Conservation (phyloP, 2,113 vertebrate species). For the Lichenostomus cassidix region DNA sequence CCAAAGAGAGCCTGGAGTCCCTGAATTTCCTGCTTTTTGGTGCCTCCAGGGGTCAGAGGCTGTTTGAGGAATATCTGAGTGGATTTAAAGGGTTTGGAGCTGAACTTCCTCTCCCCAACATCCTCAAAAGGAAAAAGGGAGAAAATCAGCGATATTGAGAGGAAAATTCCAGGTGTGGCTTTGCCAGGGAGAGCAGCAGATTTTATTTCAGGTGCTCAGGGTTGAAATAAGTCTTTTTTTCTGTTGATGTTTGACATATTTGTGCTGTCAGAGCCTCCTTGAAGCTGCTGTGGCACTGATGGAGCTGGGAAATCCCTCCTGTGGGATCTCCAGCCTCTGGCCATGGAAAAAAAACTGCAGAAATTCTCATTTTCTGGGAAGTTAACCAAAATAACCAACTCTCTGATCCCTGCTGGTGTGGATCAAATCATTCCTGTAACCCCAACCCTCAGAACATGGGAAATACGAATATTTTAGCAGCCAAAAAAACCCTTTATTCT, state of each 20-base stretch:
- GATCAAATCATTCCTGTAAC: background rate
- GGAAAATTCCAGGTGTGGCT: background rate
- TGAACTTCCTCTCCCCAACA: background rate
- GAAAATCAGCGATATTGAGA: rapidly evolving
- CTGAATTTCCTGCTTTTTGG: background rate
- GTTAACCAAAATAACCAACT: no score
- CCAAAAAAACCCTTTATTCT: background rate
- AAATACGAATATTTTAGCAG: background rate
- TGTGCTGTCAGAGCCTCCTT: background rate
- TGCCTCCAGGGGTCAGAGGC: background rate
- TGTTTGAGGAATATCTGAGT: background rate
- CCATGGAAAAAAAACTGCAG: background rate
- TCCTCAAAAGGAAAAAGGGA: background rate
- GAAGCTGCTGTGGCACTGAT: no score
- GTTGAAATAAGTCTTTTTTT: background rate
- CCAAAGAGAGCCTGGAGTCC: background rate
- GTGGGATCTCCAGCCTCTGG: background rate
- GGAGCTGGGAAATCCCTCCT: background rate
- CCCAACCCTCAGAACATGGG: background rate
- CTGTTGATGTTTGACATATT: background rate
- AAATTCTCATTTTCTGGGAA: background rate
- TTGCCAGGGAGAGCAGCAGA: background rate
- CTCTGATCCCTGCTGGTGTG: no score
- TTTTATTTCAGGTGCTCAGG: background rate
- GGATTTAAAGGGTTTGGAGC: background rate